Conservation (phyloP, 2,797 vertebrate species). For the Bucorvus abyssinicus region DNA sequence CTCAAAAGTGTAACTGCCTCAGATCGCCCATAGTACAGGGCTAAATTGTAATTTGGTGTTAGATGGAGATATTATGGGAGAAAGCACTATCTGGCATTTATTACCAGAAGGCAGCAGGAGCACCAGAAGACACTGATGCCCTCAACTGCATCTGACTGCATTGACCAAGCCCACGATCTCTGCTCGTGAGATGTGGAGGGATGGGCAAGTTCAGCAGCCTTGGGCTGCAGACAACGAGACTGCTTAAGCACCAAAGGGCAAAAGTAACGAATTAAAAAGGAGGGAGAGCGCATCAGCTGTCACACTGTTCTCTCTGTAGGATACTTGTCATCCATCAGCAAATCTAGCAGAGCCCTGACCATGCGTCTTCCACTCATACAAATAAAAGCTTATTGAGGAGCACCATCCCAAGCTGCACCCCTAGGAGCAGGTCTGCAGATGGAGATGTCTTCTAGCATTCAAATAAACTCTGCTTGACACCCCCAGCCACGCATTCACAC, state of each 20-base stretch:
- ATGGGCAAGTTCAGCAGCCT: not conserved
- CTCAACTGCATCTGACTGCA: fast-evolving
- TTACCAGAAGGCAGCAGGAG: not conserved
- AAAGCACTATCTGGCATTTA: not conserved
- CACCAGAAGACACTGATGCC: not conserved
- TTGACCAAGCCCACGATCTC: not conserved
- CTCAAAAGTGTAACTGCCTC: not conserved
- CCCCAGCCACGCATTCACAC: not conserved
- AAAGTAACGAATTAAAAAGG: not conserved
- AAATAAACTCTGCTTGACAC: not conserved
- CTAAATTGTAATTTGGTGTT: not conserved
- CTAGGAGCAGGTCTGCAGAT: not conserved
- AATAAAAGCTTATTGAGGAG: not conserved
- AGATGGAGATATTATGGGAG: not conserved
- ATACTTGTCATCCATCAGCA: not conserved
- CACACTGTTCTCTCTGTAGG: not conserved
- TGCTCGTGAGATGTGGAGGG: not conserved
- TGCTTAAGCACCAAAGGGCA: not conserved
- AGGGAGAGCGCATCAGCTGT: not conserved
- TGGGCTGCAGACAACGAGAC: not conserved
- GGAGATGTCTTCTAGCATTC: not conserved
- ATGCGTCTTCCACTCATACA: not conserved
- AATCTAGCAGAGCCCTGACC: not conserved
- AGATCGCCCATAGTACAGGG: not conserved
- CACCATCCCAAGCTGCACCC: not conserved